phyloP scores from a whole-genome alignment of 2,113 vertebrate species.

The Speoplatyrhinus poulsoni region DNA sequence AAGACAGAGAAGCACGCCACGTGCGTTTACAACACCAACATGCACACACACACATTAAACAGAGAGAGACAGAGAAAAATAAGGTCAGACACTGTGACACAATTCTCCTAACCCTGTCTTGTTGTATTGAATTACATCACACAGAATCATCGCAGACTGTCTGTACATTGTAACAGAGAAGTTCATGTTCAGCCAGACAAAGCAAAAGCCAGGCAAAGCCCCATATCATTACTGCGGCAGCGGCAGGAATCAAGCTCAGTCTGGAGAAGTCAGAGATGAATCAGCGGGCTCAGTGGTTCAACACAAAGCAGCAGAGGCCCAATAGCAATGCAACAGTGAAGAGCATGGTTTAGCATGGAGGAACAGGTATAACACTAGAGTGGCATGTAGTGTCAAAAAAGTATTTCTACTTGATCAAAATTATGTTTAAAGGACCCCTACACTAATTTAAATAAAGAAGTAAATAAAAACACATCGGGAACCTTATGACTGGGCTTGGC shows the following conservation, averaged over 20 bases:
- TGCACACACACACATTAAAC: conserved; percentile 26
- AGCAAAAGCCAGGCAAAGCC: conserved; percentile 22
- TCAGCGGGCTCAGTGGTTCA: conserved; percentile 30
- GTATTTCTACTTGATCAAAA: conserved; percentile 10
- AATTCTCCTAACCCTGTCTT: conserved; percentile 42
- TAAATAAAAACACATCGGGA: neutral
- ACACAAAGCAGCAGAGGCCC: conserved; percentile 40
- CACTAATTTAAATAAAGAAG: too few species aligned
- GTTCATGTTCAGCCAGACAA: conserved; percentile 58
- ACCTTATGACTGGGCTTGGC: too few species aligned
- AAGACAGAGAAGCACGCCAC: neutral
- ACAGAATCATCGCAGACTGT: conserved; percentile 13
- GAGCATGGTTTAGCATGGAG: neutral
- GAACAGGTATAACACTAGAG: conserved; percentile 4
- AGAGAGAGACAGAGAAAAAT: conserved; percentile 38
- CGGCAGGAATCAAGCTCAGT: conserved; percentile 21
- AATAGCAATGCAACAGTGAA: conserved; percentile 25
- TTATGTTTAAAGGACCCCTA: neutral
- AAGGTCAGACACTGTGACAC: conserved; percentile 52
- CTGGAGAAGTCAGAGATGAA: conserved; percentile 24
- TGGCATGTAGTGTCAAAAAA: conserved; percentile 6
- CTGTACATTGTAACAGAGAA: conserved; percentile 2
- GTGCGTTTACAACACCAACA: conserved; percentile 23
- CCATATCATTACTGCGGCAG: conserved; percentile 21
- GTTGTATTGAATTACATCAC: conserved; percentile 43